These are phyloP conservation scores for Drepana arcuata DNA, from an alignment of 1,140 invertebrate species.

Conservation along the genomic window DNA sequence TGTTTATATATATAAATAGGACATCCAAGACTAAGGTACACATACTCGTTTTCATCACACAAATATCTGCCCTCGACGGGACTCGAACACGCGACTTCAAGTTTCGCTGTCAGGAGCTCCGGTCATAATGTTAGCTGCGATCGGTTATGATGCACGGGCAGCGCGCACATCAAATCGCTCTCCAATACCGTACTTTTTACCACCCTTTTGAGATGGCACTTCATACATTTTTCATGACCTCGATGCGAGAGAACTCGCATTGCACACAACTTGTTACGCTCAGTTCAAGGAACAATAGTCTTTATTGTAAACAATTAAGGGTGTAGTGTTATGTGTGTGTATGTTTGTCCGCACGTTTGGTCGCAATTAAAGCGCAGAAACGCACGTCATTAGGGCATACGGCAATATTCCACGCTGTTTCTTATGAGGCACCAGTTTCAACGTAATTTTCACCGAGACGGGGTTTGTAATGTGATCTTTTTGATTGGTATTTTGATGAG, in stretches of 20 bases:
- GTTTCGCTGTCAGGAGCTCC: too few relatives aligned
- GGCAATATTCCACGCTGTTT: conserved; percentile 65
- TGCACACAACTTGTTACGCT: conserved; percentile 18
- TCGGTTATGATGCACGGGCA: conserved; percentile 38
- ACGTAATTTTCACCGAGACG: conserved; percentile 41
- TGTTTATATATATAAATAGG: too few relatives aligned
- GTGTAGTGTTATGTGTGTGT: conserved; percentile 5
- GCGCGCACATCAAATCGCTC: conserved; percentile 44
- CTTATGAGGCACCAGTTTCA: conserved; percentile 24
- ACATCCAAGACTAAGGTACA: too few relatives aligned
- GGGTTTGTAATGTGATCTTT: conserved; percentile 50
- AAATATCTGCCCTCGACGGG: too few relatives aligned
- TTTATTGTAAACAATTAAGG: conserved; percentile 12
- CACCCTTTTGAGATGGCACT: conserved; percentile 32
- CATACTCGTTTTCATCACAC: too few relatives aligned
- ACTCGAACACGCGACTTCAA: too few relatives aligned
- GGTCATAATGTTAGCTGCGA: not conserved
- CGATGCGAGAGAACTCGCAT: conserved; percentile 33
- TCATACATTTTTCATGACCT: conserved; percentile 63
- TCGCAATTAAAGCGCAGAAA: conserved; percentile 66
- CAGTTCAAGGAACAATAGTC: conserved; percentile 7
- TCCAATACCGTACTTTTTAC: conserved; percentile 48
- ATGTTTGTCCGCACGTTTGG: conserved; percentile 47
- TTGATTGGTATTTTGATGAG: conserved; percentile 62
- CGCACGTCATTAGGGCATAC: conserved; percentile 58